These are phyloP conservation scores for Goniozus legneri DNA, from an alignment of 1,140 invertebrate species.

Conservation along the genomic window DNA sequence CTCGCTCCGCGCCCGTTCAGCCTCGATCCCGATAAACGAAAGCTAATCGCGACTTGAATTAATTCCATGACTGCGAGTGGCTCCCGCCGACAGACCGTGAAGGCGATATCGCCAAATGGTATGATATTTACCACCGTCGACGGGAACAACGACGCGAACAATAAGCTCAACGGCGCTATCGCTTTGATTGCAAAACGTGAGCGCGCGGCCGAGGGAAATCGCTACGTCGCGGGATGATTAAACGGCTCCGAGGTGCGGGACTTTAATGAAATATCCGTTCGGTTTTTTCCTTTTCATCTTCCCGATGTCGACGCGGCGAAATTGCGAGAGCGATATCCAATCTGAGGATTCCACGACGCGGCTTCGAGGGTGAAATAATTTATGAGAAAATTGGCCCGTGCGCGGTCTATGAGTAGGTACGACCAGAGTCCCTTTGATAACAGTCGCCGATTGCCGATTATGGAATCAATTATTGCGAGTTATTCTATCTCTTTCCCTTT, in stretches of 20 bases:
- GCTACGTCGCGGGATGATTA: conserved; percentile 7
- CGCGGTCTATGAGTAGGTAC: conserved; percentile 12
- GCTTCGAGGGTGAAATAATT: conserved; percentile 31
- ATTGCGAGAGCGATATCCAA: no score
- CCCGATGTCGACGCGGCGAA: no score
- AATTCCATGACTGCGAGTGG: conserved; percentile 42
- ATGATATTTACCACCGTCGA: no score
- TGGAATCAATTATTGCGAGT: conserved; percentile 38
- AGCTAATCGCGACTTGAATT: conserved; percentile 42
- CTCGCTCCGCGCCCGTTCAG: conserved; percentile 12
- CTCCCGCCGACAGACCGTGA: conserved; percentile 20
- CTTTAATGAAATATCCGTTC: no score
- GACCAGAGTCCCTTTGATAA: conserved; percentile 30
- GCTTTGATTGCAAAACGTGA: conserved; percentile 10
- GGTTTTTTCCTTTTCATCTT: no score
- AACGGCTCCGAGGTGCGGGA: conserved; percentile 3
- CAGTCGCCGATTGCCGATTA: conserved; percentile 31
- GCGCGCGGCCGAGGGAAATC: background rate
- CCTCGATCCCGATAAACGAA: conserved; percentile 18
- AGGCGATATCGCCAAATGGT: conserved; percentile 10
- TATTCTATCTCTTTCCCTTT: conserved; percentile 13
- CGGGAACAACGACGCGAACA: no score
- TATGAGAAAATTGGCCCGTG: conserved; percentile 21
- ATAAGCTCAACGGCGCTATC: no score
- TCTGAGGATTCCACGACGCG: no score